Base-by-base conservation (phyloP, 2,113 vertebrate genomes). In the Cebidichthys violaceus region DNA sequence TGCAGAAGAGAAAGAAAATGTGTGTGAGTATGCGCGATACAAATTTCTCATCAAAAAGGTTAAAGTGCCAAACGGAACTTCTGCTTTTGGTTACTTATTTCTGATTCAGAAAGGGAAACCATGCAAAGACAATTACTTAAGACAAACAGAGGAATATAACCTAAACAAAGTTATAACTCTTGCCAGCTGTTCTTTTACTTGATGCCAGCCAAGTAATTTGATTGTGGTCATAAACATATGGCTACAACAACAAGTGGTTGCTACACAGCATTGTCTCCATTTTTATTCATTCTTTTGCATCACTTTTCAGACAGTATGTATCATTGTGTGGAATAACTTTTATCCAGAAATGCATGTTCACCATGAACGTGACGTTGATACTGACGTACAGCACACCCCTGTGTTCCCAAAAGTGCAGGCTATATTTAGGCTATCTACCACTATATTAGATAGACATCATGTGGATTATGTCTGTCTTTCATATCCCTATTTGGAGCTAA, bases 401-500 rank as follows among this genome's bases (percentile, higher is more conserved):
- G 18, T 54, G 37, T 68, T 86, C 68, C 77, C 64, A 62, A 52
- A 67, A 54, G 45, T 15, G 6, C 14, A 60, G 67, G 52, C 75
- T 89, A 89, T 83, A 79, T 86, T 89, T 75, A 88, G 82, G 11
- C 60, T 15, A 22, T 52, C 41, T 57, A 18, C 29, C 24, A 45
- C 43, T 72, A 67, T 72, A 59, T 85, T 70, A 83, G 45, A 81
- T 57, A 81, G 37, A 83, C 71, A 81, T 81, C 64, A 81, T 73
- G 55, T 76, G 77, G 71, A 75, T 61, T 71, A 39, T 29, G 66
- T 71, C 80, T 62, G 71, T 78, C 70, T 83, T 80, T 84, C 68
- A 82, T 77, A 67, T 88, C 78, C 82, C 52, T 82, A 77, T 85
- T 85, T 87, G 80, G 85, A 85, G 72, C 70, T 50, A 78, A 70